Conservation (phyloP, 2,113 vertebrate species). For the Ophiodon elongatus region DNA sequence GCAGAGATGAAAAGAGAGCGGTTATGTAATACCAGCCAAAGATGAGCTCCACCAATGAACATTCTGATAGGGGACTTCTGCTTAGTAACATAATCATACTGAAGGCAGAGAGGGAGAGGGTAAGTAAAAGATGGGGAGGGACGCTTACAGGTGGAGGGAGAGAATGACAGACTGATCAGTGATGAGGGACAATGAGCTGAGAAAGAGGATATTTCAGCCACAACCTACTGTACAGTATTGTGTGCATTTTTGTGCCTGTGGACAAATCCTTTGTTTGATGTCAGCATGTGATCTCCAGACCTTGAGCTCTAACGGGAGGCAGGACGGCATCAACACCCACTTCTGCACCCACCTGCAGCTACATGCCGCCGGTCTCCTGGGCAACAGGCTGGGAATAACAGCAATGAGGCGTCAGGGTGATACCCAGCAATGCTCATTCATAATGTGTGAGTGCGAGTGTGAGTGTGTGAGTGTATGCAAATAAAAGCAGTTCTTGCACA, state of each 20-base stretch:
- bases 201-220: neutral
- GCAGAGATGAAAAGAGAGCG: constrained; percentile 44
- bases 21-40: constrained; percentile 77
- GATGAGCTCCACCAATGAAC: constrained; percentile 77
- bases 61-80: constrained; percentile 73
- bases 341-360: constrained; percentile 68
- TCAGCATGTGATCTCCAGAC: constrained; percentile 58
- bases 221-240: neutral
- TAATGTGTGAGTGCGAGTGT: constrained; percentile 20
- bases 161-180: neutral
- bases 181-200: neutral
- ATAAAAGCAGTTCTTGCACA: constrained; percentile 26
- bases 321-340: constrained; percentile 62
- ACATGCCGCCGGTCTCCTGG: constrained; percentile 71
- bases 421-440: constrained; percentile 49
- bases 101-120: constrained; percentile 14
- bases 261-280: constrained; percentile 60
- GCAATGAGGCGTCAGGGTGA: constrained; percentile 58
- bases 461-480: constrained; percentile 25
- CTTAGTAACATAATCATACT: constrained; percentile 77
- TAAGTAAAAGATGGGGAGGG: constrained; percentile 26
- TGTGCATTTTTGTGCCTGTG: neutral
- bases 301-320: constrained; percentile 55
- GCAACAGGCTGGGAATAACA: constrained; percentile 71
- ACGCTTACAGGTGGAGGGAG: constrained; percentile 22